Percentiles rank a stretch among this genome's conserved stretches.
Conservation (phyloP, 2,113 vertebrate genomes). For the Spermophilus dauricus region DNA sequence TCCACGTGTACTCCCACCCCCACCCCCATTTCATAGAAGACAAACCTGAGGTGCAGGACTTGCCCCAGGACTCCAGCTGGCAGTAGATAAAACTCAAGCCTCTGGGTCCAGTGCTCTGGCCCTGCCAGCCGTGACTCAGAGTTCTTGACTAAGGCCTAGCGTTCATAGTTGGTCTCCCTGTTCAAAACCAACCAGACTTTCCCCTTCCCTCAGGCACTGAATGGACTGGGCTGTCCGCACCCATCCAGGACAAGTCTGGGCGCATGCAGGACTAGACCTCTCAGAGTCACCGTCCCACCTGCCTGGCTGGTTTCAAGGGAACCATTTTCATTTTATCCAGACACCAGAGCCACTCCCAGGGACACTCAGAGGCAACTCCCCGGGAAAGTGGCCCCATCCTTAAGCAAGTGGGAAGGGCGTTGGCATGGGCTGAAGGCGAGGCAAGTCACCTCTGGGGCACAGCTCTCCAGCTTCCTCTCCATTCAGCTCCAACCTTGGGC, state of each 20-base stretch:
- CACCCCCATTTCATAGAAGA: not conserved
- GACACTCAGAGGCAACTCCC: slow-evolving; percentile 49
- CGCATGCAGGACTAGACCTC: not conserved
- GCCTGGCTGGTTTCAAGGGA: not conserved
- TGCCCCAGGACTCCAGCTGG: not conserved
- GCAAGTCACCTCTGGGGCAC: slow-evolving; percentile 58
- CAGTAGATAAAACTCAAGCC: not conserved
- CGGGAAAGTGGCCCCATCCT: not conserved
- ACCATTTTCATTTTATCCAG: not conserved
- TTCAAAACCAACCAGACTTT: slow-evolving; percentile 43
- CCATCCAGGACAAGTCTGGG: slow-evolving; percentile 54
- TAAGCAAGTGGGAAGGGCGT: slow-evolving; percentile 37
- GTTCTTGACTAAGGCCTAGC: slow-evolving; percentile 2
- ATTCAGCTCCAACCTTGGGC: not conserved
- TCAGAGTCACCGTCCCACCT: not conserved
- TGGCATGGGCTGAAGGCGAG: slow-evolving; percentile 29
- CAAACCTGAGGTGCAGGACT: not conserved
- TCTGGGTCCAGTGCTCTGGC: not conserved
- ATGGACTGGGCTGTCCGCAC: not conserved
- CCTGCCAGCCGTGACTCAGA: not conserved
- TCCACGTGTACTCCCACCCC: not conserved
- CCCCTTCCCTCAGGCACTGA: not conserved
- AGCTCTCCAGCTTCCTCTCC: slow-evolving; percentile 11
- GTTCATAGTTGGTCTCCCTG: not conserved
- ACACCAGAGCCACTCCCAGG: slow-evolving; percentile 40